phyloP scores from a whole-genome alignment of 2,113 vertebrate species.

The Epinephelus fuscoguttatus region DNA sequence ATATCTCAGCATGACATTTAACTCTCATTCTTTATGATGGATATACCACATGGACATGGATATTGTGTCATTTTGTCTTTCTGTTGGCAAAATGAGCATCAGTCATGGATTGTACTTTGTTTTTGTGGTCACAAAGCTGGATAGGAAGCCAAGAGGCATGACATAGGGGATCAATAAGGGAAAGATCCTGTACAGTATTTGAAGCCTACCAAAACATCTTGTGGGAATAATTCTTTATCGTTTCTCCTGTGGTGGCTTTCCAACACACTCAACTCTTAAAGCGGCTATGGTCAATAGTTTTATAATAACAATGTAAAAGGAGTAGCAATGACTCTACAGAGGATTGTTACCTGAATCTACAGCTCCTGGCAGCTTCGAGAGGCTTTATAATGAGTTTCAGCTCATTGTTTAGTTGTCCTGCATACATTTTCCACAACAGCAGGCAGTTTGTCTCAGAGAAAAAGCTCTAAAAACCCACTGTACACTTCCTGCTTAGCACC shows the following conservation, averaged over 20 bases:
- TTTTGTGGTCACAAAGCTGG: slow-evolving; percentile 11
- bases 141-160: slow-evolving; percentile 4
- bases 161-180: slow-evolving; percentile 18
- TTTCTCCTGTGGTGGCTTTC: not conserved
- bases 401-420: not conserved
- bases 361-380: not conserved
- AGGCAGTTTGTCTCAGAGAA: not conserved
- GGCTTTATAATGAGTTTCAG: not conserved
- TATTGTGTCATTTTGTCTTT: slow-evolving; percentile 12
- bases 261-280: not conserved
- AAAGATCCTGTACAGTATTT: not conserved
- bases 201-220: slow-evolving; percentile 9
- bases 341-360: not conserved
- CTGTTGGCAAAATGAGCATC: not conserved
- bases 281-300: not conserved
- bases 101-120: not conserved
- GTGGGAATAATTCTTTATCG: not conserved
- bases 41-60: not conserved
- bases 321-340: too few relatives aligned
- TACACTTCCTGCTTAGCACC: not conserved
- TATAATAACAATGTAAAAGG: not conserved
- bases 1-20: not conserved
- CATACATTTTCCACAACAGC: not conserved
- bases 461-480: not conserved
- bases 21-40: not conserved